Evolutionary conservation across 2,113 vertebrate species (phyloP), one percentile per base, ranked within the genome.

Genomic region (Phrynosoma blainvillii): DNA sequence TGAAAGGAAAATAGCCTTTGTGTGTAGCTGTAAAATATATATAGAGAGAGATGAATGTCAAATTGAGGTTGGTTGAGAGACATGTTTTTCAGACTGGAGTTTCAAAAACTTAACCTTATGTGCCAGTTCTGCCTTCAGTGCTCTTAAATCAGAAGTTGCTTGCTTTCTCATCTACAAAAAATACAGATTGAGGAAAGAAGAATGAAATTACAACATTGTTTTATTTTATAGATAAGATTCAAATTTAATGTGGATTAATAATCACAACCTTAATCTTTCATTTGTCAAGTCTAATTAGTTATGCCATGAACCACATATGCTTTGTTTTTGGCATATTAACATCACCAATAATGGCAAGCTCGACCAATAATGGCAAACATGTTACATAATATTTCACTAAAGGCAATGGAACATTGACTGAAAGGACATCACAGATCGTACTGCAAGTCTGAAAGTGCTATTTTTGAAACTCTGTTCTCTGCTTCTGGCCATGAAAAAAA

Each of bases 121-220:
- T 82, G 96, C 95, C 92, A 99, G 93, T 92, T 99, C 98, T 0
- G 96, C 96, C 95, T 97, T 98, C 95, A 98, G 91, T n/a, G 94
- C 96, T 89, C 54, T 88, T 93, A 98, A 93, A 92, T 99, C 97
- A 59, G 96, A 96, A 30, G 97, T 91, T 86, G 97, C 98, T 92
- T 99, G 98, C 92, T 98, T 98, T 92, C 97, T 97, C 95, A 99
- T 94, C 98, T 99, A 88, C 70, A 94, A 93, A 95, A 81, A 42
- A 87, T 89, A 85, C 10, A 27, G 23, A 68, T 7, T 11, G 73
- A 79, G 86, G 70, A 83, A 88, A 59, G 23, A 91, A 87, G 2
- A 47, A 88, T 68, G 4, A 87, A 88, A 56, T n/a, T 82, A 54
- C 88, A 62, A 59, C 54, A 52, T 13, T 6, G 32, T 20, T 12